Evolutionary conservation across 1,140 invertebrate genomes (phyloP), one percentile per base, ranked within the genome.

Genomic region (Gonioctena quinquepunctata): DNA sequence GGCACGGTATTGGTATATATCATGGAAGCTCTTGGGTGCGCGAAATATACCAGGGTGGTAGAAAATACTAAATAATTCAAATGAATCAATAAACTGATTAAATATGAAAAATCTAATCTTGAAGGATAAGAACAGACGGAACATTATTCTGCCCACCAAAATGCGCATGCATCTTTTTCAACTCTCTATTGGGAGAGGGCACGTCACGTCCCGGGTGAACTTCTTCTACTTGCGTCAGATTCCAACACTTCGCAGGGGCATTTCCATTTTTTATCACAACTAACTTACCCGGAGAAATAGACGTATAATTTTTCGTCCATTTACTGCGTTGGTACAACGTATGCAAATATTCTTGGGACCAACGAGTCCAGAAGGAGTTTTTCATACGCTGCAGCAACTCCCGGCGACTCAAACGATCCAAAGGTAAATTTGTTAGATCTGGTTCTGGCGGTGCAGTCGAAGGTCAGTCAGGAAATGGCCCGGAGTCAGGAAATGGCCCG

Each of bases 201-300:
- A n/a, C 49, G 67, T 84, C 82, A 5, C 25, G 42, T 7, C 82
- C 82, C 3, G 78, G 80, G 68, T 80, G 76, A 8, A 78, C 19
- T 28, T 83, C 67, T 11, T 64, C 42, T 2, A 84, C 77, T 11
- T 79, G 65, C 1, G 73, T 82, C 27, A 83, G 21, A 3, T 26
- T 13, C 78, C 81, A 82, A 13, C 73, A 57, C 6, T 56, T 19
- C 13, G 73, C 70, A 8, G 73, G 74, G n/a, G n/a, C 7, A 6
- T 61, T 13, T n/a, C 71, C 72, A 23, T 77, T 67, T 42, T 77
- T 73, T 49, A 64, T n/a, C 7, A 77, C 11, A 28, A 70, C 61
- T n/a, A 70, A 18, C 2, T 49, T 49, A 25, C 50, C 61, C 7
- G n/a, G 2, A 21, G 18, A 23, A 16, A 65, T 56, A 26, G n/a